Evolutionary conservation across 1,140 invertebrate genomes (phyloP).

Genomic region (Helicoverpa armigera): DNA sequence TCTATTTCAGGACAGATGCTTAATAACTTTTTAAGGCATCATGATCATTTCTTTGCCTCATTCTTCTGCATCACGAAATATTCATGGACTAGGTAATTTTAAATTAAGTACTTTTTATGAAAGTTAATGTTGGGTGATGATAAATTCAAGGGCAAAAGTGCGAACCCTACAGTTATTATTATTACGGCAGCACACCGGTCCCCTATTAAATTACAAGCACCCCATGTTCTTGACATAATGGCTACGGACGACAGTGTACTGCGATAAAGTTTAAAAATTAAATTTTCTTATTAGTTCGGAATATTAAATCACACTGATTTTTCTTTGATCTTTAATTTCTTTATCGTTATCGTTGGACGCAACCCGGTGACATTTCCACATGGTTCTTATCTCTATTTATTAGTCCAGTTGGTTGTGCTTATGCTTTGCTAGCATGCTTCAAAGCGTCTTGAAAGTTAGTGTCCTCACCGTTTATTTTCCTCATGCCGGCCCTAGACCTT

Average conservation of each 20-base stretch:
- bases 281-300: conserved; percentile 14
- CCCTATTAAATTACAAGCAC: conserved; percentile 58
- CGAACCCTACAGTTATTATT: conserved; percentile 53
- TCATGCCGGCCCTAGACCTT: conserved; percentile 81
- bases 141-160: conserved; percentile 42
- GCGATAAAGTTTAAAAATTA: conserved; percentile 29
- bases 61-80: neutral
- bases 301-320: conserved; percentile 9
- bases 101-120: conserved; percentile 5
- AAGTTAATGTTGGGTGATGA: conserved; percentile 29
- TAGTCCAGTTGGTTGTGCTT: conserved; percentile 23
- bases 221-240: conserved; percentile 55
- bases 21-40: conserved; percentile 65
- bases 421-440: conserved; percentile 26
- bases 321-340: conserved; percentile 6
- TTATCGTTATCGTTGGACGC: conserved; percentile 61
- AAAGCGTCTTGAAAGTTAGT: conserved; percentile 15
- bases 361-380: conserved; percentile 64
- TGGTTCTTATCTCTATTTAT: conserved; percentile 61
- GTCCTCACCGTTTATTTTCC: conserved; percentile 81
- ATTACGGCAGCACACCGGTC: conserved; percentile 54
- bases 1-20: conserved; percentile 68
- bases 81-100: neutral
- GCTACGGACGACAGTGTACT: conserved; percentile 27
- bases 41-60: neutral